Percentiles rank a stretch among this genome's conserved stretches.
These are phyloP conservation scores for Decapterus maruadsi DNA, from an alignment of 2,797 vertebrate species.

Conservation along the genomic window DNA sequence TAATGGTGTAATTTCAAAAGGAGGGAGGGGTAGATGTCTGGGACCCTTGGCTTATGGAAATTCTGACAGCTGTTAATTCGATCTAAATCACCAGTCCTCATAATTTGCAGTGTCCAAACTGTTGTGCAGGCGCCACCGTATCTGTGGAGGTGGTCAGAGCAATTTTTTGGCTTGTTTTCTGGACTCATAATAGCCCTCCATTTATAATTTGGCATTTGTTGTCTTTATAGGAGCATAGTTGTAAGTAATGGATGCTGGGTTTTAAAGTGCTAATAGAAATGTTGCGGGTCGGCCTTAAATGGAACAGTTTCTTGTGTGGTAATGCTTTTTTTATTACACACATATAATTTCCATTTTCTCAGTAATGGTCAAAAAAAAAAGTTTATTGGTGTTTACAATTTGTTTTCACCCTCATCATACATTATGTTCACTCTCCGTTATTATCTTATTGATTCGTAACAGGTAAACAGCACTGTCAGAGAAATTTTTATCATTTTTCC, in stretches of 20 bases:
- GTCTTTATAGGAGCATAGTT: constrained; percentile 53
- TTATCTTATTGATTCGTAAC: constrained; percentile 81
- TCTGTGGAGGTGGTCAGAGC: constrained; percentile 8
- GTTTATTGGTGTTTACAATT: constrained; percentile 81
- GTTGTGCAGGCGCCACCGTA: background rate
- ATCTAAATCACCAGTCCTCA: constrained; percentile 15
- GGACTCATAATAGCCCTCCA: constrained; percentile 35
- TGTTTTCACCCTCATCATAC: constrained; percentile 77
- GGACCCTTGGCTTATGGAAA: constrained; percentile 7
- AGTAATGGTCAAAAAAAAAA: constrained; percentile 78
- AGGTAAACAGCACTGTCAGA: constrained; percentile 77
- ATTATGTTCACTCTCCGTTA: constrained; percentile 79
- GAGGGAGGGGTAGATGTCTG: constrained; percentile 1
- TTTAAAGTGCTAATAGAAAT: constrained; percentile 70
- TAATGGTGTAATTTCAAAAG: constrained; percentile 44
- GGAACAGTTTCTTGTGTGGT: constrained; percentile 66
- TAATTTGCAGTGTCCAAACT: background rate
- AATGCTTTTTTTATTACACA: constrained; percentile 83
- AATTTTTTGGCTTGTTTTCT: constrained; percentile 44
- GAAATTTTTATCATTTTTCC: constrained; percentile 81
- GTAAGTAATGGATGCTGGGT: constrained; percentile 70
- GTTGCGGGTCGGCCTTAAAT: constrained; percentile 73
- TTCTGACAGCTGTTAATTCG: constrained; percentile 32
- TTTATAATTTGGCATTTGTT: constrained; percentile 51
- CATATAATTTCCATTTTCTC: constrained; percentile 83